Base-by-base conservation (phyloP, 2,797 vertebrate species). In the Otolemur crassicaudatus region DNA sequence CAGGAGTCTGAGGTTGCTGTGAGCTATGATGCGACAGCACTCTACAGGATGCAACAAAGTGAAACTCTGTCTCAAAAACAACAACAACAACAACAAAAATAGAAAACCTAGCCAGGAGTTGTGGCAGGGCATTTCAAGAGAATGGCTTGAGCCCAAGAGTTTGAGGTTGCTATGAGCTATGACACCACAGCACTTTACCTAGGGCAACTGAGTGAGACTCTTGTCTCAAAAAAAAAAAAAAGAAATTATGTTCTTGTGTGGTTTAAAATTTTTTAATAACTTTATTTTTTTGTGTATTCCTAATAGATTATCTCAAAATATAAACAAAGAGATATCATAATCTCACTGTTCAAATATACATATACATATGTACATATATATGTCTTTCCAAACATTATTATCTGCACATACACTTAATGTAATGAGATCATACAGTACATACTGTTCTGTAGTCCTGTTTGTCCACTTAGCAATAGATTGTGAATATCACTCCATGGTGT, bases 271-370 rank as follows among this genome's bases (percentile, higher is more conserved):
- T 73, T 92, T 94, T 75, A 69, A 19, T 67, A 23, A 77, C 63
- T 82, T 16, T 72, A 56, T 94, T 81, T 63, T 63, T 77, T 27
- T 20, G 69, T 73, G 19, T 76, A 29, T 76, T 88, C n/a, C n/a
- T 75, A 79, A 20, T 79, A 29, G 63, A 46, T 70, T 77, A 94
- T 87, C 60, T 92, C n/a, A 90, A 94, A 96, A 90, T 89, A 60
- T 61, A 80, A 87, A 87, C 25, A 77, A 93, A 92, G 8, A 87
- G 79, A 87, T 95, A 31, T 12, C 40, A 23, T 90, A 67, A 69
- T 93, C 25, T 12, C 34, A 72, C n/a, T 31, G 34, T 29, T 92
- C 29, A 82, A 0, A 85, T 84, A 65, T 93, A 76, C 89, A 76
- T 81, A 89, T 43, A 43, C 40, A 43, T 73, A 76, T 81, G 87